Evolutionary conservation across 2,113 vertebrate species (phyloP).

Genomic region (Dasyornis broadbenti): DNA sequence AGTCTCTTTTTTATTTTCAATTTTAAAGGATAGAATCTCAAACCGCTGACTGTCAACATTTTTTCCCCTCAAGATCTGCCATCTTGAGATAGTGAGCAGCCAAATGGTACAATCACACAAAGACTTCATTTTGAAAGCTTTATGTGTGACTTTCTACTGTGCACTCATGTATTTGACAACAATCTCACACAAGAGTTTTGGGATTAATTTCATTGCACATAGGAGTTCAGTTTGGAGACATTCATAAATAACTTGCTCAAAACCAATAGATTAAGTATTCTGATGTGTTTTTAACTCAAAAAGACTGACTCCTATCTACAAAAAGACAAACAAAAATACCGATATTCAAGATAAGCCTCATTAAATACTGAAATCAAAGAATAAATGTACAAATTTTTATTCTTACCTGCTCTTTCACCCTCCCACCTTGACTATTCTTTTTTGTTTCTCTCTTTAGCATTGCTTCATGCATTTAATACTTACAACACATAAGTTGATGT

Average conservation of each 20-base stretch:
- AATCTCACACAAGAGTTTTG: neutral
- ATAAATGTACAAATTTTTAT: neutral
- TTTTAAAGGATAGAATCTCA: neutral
- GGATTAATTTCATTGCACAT: neutral
- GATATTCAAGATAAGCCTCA: neutral
- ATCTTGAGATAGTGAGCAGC: neutral
- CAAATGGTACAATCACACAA: neutral
- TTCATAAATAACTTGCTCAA: neutral
- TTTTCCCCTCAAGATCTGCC: neutral
- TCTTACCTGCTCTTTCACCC: neutral
- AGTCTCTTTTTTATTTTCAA: neutral
- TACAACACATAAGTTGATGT: fast-evolving
- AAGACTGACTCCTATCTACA: neutral
- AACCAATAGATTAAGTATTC: neutral
- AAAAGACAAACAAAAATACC: neutral
- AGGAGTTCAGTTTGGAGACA: neutral
- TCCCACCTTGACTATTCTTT: neutral
- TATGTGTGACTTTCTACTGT: neutral
- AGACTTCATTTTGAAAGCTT: neutral
- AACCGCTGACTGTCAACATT: neutral
- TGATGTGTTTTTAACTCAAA: neutral
- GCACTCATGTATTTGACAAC: neutral
- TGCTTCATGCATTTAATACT: neutral
- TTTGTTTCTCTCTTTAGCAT: neutral
- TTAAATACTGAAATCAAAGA: neutral